Evolutionary conservation across 2,113 vertebrate genomes (phyloP).

Genomic region (Ursus arctos): DNA sequence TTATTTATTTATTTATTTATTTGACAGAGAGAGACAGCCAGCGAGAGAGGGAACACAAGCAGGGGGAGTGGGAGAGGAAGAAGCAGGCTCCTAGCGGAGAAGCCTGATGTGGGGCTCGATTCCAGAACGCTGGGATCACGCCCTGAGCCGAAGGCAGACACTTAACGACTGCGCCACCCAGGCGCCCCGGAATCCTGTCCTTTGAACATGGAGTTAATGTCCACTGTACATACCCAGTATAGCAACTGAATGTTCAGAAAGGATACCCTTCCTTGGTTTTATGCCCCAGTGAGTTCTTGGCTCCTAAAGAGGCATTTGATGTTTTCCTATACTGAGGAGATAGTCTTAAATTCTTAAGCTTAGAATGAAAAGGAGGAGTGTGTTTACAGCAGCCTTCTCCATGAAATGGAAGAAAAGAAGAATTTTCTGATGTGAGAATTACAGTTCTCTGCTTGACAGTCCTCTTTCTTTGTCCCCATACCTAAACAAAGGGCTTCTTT

Average conservation of each 20-base stretch:
- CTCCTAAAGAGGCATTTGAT: not conserved
- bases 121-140: too few relatives aligned
- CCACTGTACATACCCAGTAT: too few relatives aligned
- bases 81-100: too few relatives aligned
- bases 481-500: not conserved
- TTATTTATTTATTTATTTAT: too few relatives aligned
- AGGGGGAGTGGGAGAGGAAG: too few relatives aligned
- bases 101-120: too few relatives aligned
- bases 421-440: not conserved
- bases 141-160: too few relatives aligned
- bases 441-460: not conserved
- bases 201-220: not conserved
- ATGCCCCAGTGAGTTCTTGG: not conserved
- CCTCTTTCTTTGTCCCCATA: not conserved
- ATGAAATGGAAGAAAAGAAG: not conserved
- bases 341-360: not conserved
- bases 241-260: too few relatives aligned
- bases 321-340: not conserved
- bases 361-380: not conserved
- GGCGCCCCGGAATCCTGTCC: too few relatives aligned
- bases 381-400: not conserved
- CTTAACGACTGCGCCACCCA: too few relatives aligned
- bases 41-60: too few relatives aligned
- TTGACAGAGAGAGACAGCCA: too few relatives aligned
- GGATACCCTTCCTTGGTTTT: not conserved